Evolutionary conservation across 2,797 vertebrate genomes (phyloP).

Genomic region (Pangasius macronema): DNA sequence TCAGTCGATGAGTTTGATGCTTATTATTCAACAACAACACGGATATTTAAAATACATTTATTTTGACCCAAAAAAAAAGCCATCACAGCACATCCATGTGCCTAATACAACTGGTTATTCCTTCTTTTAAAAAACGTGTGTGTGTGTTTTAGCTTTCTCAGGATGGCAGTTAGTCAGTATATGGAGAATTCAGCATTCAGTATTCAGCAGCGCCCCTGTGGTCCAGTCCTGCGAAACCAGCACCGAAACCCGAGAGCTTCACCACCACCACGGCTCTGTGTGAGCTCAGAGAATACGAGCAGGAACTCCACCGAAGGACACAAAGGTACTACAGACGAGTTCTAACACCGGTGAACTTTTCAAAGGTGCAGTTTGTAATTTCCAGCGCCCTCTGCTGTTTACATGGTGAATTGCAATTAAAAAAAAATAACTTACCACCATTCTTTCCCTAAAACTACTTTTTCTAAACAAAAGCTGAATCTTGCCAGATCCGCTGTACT

Average conservation of each 20-base stretch:
- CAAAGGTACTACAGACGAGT: too few species aligned
- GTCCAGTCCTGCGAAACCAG: not conserved
- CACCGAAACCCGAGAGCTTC: not conserved
- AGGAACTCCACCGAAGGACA: not conserved
- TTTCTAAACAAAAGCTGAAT: not conserved
- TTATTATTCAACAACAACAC: not conserved
- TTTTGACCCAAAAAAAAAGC: too few species aligned
- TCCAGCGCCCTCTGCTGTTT: not conserved
- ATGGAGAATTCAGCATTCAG: not conserved
- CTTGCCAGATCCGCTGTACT: not conserved
- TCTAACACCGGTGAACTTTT: not conserved
- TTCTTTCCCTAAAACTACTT: not conserved
- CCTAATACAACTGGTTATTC: too few species aligned
- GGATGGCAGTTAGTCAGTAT: too few species aligned
- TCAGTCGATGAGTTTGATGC: not conserved
- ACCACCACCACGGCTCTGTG: too few species aligned
- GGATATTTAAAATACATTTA: too few species aligned
- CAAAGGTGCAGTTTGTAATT: not conserved
- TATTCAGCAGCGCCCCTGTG: not conserved
- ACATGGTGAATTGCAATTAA: not conserved
- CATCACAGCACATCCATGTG: too few species aligned
- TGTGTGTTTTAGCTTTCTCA: too few species aligned
- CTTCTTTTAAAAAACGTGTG: not conserved
- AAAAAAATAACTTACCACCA: not conserved
- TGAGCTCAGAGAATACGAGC: not conserved